These are phyloP conservation scores for Platysternon megacephalum DNA, from an alignment of 2,113 vertebrate genomes.

Conservation along the genomic window DNA sequence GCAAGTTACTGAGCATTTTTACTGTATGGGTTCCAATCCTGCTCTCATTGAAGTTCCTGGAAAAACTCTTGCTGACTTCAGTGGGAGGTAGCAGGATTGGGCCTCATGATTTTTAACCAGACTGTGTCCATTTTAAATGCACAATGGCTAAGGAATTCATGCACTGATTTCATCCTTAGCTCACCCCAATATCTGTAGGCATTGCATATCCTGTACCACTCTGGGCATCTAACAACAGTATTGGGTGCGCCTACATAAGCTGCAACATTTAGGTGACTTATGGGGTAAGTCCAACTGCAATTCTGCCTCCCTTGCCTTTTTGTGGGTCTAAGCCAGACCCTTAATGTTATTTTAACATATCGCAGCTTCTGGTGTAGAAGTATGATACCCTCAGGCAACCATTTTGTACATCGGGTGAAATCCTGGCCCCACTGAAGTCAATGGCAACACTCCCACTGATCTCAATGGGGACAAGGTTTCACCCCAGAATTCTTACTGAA, in stretches of 20 bases:
- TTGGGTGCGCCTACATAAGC: background rate
- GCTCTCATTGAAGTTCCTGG: background rate
- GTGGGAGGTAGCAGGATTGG: accelerated
- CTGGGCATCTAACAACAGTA: background rate
- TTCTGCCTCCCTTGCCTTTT: background rate
- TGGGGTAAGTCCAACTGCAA: background rate
- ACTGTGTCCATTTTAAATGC: background rate
- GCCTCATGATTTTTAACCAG: background rate
- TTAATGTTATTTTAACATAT: background rate
- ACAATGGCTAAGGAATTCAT: background rate
- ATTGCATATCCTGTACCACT: background rate
- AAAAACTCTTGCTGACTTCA: accelerated
- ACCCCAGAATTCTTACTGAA: background rate
- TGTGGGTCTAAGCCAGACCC: background rate
- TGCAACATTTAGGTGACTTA: background rate
- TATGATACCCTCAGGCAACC: background rate
- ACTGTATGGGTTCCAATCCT: background rate
- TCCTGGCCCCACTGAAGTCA: background rate
- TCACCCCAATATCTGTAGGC: background rate
- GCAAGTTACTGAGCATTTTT: background rate
- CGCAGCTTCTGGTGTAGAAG: accelerated
- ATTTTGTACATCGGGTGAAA: background rate
- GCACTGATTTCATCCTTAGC: background rate
- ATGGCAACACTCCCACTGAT: background rate
- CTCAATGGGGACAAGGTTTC: background rate